These are phyloP conservation scores for Sinocyclocheilus grahami DNA, from an alignment of 2,113 vertebrate species.

Conservation along the genomic window DNA sequence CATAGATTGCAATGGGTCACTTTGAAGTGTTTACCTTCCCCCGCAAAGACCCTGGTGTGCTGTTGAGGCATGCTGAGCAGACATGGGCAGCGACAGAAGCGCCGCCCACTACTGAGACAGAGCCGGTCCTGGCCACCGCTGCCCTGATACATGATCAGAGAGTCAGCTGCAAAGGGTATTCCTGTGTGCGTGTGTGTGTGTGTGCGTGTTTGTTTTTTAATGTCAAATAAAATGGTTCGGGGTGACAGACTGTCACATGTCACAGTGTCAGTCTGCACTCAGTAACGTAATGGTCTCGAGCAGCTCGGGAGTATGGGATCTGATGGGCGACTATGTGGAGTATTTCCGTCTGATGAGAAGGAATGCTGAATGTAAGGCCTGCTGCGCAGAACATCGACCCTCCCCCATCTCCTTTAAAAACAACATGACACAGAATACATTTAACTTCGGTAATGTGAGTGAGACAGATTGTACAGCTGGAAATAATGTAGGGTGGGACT, in stretches of 20 bases:
- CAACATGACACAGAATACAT: neutral
- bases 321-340: conserved; percentile 31
- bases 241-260: conserved; percentile 71
- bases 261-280: conserved; percentile 50
- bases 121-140: conserved; percentile 43
- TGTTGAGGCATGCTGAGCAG: conserved; percentile 49
- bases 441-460: conserved; percentile 15
- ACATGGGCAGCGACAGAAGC: conserved; percentile 51
- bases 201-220: conserved; percentile 64
- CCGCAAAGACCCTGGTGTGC: conserved; percentile 49
- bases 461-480: neutral
- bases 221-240: conserved; percentile 68
- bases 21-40: conserved; percentile 54
- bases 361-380: conserved; percentile 1
- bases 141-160: conserved; percentile 73
- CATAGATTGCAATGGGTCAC: conserved; percentile 42
- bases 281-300: neutral
- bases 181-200: conserved; percentile 60
- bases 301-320: neutral
- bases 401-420: conserved; percentile 8
- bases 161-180: conserved; percentile 76
- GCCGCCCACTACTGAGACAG: conserved; percentile 28
- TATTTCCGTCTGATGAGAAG: conserved; percentile 28
- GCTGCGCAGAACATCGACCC: conserved; percentile 1
- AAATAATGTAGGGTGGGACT: conserved; percentile 11